Percentiles rank a stretch among this genome's conserved stretches.
phyloP scores from a whole-genome alignment of 2,888 invertebrate species.

The Pediacus dermestoides region DNA sequence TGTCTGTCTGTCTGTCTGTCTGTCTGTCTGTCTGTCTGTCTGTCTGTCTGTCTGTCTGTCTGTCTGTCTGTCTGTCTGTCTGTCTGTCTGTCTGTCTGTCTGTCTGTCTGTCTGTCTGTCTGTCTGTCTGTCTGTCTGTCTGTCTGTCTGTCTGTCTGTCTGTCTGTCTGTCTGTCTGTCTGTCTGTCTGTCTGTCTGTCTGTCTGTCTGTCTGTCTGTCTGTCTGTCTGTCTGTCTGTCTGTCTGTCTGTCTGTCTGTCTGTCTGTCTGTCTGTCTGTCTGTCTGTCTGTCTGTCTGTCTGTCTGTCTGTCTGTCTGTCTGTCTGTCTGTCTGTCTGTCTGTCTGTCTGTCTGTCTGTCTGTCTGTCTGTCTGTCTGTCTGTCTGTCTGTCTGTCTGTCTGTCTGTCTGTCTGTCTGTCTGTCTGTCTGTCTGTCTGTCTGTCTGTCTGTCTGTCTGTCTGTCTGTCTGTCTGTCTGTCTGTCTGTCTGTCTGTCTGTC shows the following conservation, averaged over 20 bases:
- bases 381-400: conserved; percentile 3
- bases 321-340: conserved; percentile 3
- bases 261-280: conserved; percentile 3
- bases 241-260: conserved; percentile 3
- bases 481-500: conserved; percentile 3
- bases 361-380: conserved; percentile 3
- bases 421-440: conserved; percentile 3
- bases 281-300: conserved; percentile 3
- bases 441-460: conserved; percentile 3
- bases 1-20: conserved; percentile 3
- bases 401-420: conserved; percentile 3
- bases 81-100: conserved; percentile 3
- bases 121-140: conserved; percentile 3
- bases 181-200: conserved; percentile 3
- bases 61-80: conserved; percentile 3
- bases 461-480: conserved; percentile 3
- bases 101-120: conserved; percentile 3
- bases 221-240: conserved; percentile 3
- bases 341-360: conserved; percentile 3
- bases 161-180: conserved; percentile 3
- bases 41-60: conserved; percentile 3
- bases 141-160: conserved; percentile 3
- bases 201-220: conserved; percentile 3
- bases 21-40: conserved; percentile 3
- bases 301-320: conserved; percentile 3